Conservation (phyloP, 2,888 invertebrate genomes). For the Reticulitermes lucifugus region DNA sequence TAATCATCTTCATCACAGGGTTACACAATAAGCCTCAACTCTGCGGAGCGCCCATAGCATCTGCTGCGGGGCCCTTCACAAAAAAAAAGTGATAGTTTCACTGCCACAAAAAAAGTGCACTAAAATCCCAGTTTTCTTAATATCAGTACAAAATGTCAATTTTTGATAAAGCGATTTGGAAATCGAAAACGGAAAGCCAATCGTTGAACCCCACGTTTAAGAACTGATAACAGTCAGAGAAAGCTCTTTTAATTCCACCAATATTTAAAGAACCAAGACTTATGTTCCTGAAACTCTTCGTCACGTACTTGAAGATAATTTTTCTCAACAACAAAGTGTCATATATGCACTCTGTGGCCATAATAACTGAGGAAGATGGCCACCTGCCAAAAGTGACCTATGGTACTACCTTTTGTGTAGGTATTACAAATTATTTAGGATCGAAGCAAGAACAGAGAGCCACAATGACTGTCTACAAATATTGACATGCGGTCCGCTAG, state of each 20-base stretch:
- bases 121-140: too few species aligned
- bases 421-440: constrained; percentile 1
- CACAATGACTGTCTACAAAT: constrained; percentile 12
- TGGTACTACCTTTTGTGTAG: background rate
- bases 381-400: background rate
- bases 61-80: too few species aligned
- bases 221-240: too few species aligned
- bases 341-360: background rate
- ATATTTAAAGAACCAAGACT: background rate
- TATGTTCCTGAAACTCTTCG: background rate
- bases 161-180: too few species aligned
- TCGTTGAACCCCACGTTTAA: too few species aligned
- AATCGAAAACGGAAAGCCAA: too few species aligned
- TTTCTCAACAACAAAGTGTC: background rate
- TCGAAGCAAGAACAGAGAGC: background rate
- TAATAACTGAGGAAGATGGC: background rate
- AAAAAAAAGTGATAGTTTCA: too few species aligned
- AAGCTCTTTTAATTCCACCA: background rate
- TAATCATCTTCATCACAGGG: too few species aligned
- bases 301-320: background rate
- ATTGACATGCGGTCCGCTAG: background rate
- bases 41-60: too few species aligned
- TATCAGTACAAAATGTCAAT: too few species aligned
- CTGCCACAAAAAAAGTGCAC: too few species aligned
- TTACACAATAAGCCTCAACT: too few species aligned